These are phyloP conservation scores for Fragum whitleyi DNA, from an alignment of 2,888 invertebrate species.

Conservation along the genomic window DNA sequence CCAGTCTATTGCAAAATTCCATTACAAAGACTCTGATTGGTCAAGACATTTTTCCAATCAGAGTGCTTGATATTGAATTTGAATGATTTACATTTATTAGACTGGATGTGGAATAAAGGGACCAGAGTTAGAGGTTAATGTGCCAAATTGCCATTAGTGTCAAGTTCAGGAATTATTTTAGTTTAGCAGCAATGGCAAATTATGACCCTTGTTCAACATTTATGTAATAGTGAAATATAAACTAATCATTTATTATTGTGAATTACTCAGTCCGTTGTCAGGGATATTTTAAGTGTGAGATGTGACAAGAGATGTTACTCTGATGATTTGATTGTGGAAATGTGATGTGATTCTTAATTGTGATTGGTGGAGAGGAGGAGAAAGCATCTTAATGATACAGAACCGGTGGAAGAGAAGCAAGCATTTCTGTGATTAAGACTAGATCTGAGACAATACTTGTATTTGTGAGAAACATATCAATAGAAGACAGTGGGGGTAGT, in stretches of 20 bases:
- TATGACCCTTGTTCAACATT: neutral
- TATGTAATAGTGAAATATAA: neutral
- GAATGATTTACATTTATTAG: too few relatives aligned
- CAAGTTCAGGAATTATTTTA: conserved; percentile 17
- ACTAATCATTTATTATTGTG: neutral
- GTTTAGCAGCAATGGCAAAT: conserved; percentile 16
- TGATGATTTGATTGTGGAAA: neutral
- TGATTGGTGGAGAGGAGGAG: neutral
- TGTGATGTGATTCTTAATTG: neutral
- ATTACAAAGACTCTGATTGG: too few relatives aligned
- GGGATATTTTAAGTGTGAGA: neutral
- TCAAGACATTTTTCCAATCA: too few relatives aligned
- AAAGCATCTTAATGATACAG: neutral
- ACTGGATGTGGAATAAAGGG: too few relatives aligned
- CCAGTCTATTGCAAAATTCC: too few relatives aligned
- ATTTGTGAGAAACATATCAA: too few relatives aligned
- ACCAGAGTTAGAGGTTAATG: conserved; percentile 27
- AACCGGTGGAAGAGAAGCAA: neutral
- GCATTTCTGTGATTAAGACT: conserved; percentile 24
- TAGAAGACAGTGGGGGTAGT: too few relatives aligned
- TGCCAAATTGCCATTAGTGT: conserved; percentile 63
- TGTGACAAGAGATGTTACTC: neutral
- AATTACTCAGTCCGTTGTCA: conserved; percentile 11
- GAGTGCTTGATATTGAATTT: too few relatives aligned
- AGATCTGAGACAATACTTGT: conserved; percentile 18